Base-by-base conservation (phyloP, 2,113 vertebrate species). In the Heloderma charlesbogerti region DNA sequence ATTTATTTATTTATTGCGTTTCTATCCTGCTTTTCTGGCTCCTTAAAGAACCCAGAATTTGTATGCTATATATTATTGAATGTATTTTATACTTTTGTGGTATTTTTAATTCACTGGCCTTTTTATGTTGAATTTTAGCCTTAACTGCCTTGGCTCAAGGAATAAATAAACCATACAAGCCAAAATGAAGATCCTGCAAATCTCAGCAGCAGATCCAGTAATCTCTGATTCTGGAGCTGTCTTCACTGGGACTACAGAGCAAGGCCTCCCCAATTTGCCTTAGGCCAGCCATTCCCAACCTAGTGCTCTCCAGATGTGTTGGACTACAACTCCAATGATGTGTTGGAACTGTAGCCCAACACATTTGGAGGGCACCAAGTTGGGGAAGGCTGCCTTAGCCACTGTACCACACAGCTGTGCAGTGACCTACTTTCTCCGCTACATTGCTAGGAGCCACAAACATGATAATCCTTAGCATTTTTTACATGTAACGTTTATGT, bases 161-260 rank as follows among this genome's bases (percentile, higher is more conserved):
- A 45, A 71, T 2, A 71, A 51, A 51, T n/a, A 69, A 43, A 34
- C 3, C 15, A 43, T 6, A 88, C 72, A 43, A 31, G 25, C 77
- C 40, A 92, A 69, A 91, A 81, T 89, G 85, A 93, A 92, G 51
- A n/a, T 87, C 25, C 63, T 0, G 0, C 6, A 43, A 69, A 57
- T 3, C 88, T 93, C 34, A 57, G 31, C 81, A 12, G 34, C 86
- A 85, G 13, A 15, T 84, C 48, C 31, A n/a, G 6, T 37, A 25
- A 57, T 27, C 20, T 66, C 37, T 40, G 54, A 66, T 3, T 40
- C 57, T 40, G 9, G 16, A 84, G 20, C 9, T 40, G 3, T 63
- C 54, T 37, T 60, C 34, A 45, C 45, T 51, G 78, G 13, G 12
- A 51, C 4, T 60, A 40, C 48, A 43, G n/a, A 60, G 10, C 15